A percentile compares a stretch with the other conserved stretches of the same genome.
These are phyloP conservation scores for Holcopasites calliopsidis DNA, from an alignment of 1,140 invertebrate genomes.

Conservation along the genomic window DNA sequence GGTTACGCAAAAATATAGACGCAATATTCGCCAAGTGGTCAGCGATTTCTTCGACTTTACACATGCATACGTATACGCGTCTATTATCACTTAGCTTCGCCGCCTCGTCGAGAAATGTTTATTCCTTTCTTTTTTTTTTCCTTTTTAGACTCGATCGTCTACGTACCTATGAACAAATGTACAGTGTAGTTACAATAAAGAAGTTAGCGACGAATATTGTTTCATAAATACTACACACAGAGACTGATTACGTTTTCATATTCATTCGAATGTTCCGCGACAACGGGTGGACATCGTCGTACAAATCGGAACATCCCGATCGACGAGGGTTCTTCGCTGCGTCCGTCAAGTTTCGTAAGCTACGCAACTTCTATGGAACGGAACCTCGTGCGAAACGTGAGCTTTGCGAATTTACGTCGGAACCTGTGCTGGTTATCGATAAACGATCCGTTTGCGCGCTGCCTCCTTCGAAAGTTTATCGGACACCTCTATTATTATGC, in stretches of 20 bases:
- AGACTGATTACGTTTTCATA: conserved; percentile 59
- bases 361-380: too few relatives aligned
- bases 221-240: conserved; percentile 66
- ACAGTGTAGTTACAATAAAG: conserved; percentile 73
- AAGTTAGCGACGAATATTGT: conserved; percentile 61
- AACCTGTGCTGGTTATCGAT: neutral
- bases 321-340: neutral
- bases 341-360: too few relatives aligned
- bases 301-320: neutral
- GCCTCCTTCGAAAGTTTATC: too few relatives aligned
- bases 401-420: neutral
- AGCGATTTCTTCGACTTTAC: conserved; percentile 36
- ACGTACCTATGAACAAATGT: conserved; percentile 74
- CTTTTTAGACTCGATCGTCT: conserved; percentile 23
- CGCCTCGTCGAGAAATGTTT: neutral
- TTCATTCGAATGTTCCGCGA: conserved; percentile 47
- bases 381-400: neutral
- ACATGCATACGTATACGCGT: conserved; percentile 13
- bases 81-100: conserved; percentile 22
- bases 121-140: neutral
- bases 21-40: conserved; percentile 59
- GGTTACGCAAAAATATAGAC: conserved; percentile 78
- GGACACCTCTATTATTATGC: too few relatives aligned
- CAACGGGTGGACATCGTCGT: conserved; percentile 28
- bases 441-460: too few relatives aligned